Percentiles rank a stretch among this genome's conserved stretches.
Conservation (phyloP, 2,797 vertebrate genomes). For the Thaleichthys pacificus region DNA sequence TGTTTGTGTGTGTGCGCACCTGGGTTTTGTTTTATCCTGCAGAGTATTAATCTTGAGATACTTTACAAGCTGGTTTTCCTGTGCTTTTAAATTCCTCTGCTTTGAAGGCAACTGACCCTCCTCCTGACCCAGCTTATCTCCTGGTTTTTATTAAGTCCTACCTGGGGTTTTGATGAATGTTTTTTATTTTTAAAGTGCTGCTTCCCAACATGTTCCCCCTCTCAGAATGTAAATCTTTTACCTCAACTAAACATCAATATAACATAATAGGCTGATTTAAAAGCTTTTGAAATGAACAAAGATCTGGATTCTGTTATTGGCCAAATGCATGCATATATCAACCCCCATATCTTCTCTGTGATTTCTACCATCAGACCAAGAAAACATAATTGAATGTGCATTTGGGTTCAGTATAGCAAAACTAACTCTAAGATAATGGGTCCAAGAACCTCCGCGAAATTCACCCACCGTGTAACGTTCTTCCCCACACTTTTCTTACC, state of each 20-base stretch:
- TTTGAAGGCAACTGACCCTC: slow-evolving; percentile 35
- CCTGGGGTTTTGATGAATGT: slow-evolving; percentile 26
- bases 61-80: slow-evolving; percentile 4
- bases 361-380: too few relatives aligned
- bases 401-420: too few relatives aligned
- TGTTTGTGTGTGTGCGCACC: too few relatives aligned
- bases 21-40: slow-evolving; percentile 21
- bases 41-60: slow-evolving; percentile 39
- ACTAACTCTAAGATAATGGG: too few relatives aligned
- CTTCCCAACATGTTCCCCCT: not conserved
- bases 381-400: too few relatives aligned
- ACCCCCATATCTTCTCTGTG: too few relatives aligned
- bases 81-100: slow-evolving; percentile 27
- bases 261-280: not conserved
- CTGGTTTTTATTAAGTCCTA: slow-evolving; percentile 29
- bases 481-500: too few relatives aligned
- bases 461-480: too few relatives aligned
- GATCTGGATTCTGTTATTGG: too few relatives aligned
- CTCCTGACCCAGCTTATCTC: slow-evolving; percentile 28
- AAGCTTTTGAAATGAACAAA: slow-evolving; percentile 3
- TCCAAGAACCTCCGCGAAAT: too few relatives aligned
- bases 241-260: not conserved
- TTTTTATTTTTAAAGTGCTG: not conserved
- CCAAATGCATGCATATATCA: too few relatives aligned
- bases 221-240: not conserved